Conservation (phyloP, 2,888 invertebrate genomes). For the Isotomurus palustris region DNA sequence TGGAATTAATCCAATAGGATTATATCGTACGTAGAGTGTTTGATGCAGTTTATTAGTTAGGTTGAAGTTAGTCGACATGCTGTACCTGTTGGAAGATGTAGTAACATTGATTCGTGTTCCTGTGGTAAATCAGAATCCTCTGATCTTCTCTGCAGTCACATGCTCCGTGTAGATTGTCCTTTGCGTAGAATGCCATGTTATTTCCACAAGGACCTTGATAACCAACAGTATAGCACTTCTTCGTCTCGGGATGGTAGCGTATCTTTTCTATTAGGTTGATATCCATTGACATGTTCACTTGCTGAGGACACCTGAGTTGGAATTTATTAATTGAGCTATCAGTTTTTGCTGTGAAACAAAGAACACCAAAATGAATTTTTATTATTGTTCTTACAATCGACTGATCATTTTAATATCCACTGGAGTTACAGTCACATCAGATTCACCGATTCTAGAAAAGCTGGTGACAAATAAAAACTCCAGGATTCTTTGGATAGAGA, state of each 20-base stretch:
- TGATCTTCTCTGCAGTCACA: conserved; percentile 19
- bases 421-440: too few species aligned
- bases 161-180: conserved; percentile 14
- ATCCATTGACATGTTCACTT: background rate
- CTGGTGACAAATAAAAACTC: too few species aligned
- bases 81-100: conserved; percentile 25
- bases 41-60: too few species aligned
- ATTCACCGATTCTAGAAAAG: too few species aligned
- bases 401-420: background rate
- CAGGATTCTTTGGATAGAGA: too few species aligned
- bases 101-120: conserved; percentile 17
- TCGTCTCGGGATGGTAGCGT: conserved; percentile 10
- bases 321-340: background rate
- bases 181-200: conserved; percentile 22
- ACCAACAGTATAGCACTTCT: conserved; percentile 12
- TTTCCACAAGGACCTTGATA: conserved; percentile 16
- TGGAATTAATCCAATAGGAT: background rate
- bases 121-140: conserved; percentile 19
- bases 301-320: background rate
- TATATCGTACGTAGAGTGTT: too few species aligned
- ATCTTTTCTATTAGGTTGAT: background rate
- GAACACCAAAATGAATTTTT: background rate
- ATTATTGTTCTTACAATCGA: too few species aligned
- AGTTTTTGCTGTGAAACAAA: too few species aligned
- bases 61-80: background rate